A percentile compares a stretch with the other conserved stretches of the same genome.
Conservation (phyloP, 2,797 vertebrate species). For the Sciaenops ocellatus region DNA sequence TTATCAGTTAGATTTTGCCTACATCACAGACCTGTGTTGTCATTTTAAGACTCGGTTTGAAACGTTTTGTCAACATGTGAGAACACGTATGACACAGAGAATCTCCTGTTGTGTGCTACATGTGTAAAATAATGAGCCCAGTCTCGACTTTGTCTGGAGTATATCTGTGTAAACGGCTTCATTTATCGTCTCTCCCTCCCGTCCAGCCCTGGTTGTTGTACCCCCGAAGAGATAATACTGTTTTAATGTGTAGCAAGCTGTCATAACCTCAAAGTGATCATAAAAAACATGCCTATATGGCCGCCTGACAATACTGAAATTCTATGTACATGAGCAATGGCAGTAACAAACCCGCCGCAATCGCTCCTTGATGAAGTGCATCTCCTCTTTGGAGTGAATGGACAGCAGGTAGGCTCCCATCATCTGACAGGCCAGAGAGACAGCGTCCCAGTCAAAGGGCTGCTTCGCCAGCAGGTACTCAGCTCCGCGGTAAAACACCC, state of each 20-base stretch:
- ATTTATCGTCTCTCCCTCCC: too few species aligned
- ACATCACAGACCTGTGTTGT: too few species aligned
- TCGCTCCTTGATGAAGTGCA: slow-evolving; percentile 90
- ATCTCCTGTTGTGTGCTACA: too few species aligned
- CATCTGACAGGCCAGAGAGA: slow-evolving; percentile 91
- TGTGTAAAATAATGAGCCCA: too few species aligned
- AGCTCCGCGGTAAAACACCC: slow-evolving; percentile 90
- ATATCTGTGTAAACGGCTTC: too few species aligned
- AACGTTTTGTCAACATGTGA: too few species aligned
- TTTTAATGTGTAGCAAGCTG: not conserved
- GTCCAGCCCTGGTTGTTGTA: not conserved
- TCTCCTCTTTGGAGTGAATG: slow-evolving; percentile 90
- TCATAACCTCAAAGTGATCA: too few species aligned
- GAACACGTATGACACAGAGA: too few species aligned
- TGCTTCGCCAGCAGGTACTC: slow-evolving; percentile 90
- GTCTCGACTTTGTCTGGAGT: too few species aligned
- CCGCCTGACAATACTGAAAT: not conserved
- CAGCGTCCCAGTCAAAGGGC: slow-evolving; percentile 85
- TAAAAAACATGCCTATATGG: not conserved
- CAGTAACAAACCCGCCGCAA: slow-evolving; percentile 85
- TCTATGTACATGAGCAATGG: not conserved
- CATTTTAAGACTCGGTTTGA: too few species aligned
- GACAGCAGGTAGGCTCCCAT: slow-evolving; percentile 88
- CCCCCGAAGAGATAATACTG: not conserved
- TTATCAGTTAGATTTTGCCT: too few species aligned